phyloP scores from a whole-genome alignment of 2,113 vertebrate genomes.

The Elephantulus edwardii region DNA sequence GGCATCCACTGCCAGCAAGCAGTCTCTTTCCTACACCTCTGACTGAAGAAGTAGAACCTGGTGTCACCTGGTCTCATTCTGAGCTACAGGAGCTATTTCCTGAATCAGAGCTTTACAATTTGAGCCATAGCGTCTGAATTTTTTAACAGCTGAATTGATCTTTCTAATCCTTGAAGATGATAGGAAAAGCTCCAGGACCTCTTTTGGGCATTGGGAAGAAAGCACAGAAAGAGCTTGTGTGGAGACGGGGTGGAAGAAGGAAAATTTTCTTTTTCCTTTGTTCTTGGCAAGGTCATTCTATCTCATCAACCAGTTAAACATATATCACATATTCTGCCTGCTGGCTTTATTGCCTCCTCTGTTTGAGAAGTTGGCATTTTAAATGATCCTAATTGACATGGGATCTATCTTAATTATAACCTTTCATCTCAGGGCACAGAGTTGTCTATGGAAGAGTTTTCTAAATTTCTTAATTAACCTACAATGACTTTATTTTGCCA shows the following conservation, averaged over 20 bases:
- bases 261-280: background rate
- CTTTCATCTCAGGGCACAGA: conserved; percentile 64
- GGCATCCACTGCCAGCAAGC: rapidly evolving
- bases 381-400: conserved; percentile 52
- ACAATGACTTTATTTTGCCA: conserved; percentile 62
- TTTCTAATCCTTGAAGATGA: background rate
- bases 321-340: background rate
- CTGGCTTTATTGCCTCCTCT: conserved; percentile 56
- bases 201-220: background rate
- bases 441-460: conserved; percentile 59
- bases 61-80: rapidly evolving
- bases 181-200: no score
- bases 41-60: no score
- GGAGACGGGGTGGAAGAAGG: background rate
- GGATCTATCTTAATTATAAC: conserved; percentile 75
- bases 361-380: conserved; percentile 68
- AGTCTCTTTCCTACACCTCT: rapidly evolving
- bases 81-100: background rate
- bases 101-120: background rate
- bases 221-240: rapidly evolving
- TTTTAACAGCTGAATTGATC: background rate
- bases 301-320: background rate
- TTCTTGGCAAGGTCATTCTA: conserved; percentile 4
- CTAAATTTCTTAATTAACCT: conserved; percentile 78
- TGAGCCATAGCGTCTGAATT: background rate